phyloP scores from a whole-genome alignment of 2,113 vertebrate genomes.

The Xenus cinereus region DNA sequence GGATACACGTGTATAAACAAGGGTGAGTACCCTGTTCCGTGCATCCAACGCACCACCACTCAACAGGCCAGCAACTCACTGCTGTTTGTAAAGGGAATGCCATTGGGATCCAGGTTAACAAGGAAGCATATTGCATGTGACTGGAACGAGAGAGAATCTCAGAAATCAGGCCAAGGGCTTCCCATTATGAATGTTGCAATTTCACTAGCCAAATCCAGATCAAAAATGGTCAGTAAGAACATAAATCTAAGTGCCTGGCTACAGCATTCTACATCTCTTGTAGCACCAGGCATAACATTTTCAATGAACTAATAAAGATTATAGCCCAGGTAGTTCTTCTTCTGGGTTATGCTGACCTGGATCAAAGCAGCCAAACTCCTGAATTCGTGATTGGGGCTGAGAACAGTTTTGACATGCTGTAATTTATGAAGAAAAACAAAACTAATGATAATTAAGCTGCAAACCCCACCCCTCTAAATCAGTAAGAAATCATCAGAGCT shows the following conservation, averaged over 20 bases:
- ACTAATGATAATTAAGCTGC: not conserved
- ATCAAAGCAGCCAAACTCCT: not conserved
- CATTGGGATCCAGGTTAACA: not conserved
- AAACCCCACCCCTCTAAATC: not conserved
- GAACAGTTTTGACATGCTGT: not conserved
- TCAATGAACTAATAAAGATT: not conserved
- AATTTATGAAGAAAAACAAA: not conserved
- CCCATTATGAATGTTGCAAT: not conserved
- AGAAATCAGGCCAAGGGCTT: constrained; percentile 1
- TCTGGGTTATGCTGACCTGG: not conserved
- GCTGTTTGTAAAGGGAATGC: not conserved
- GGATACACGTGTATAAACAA: not conserved
- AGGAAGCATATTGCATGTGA: not conserved
- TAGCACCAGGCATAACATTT: not conserved
- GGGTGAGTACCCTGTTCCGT: not conserved
- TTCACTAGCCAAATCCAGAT: constrained; percentile 16
- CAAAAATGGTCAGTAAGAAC: constrained; percentile 10
- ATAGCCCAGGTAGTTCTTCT: not conserved
- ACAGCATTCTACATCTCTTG: not conserved
- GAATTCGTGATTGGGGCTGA: not conserved
- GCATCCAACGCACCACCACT: not conserved
- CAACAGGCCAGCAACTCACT: not conserved
- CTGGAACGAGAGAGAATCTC: not conserved
- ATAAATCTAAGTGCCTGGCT: not conserved
- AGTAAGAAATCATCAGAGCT: not conserved